Evolutionary conservation across 2,888 invertebrate species (phyloP).

Genomic region (Agriopis leucophaearia): DNA sequence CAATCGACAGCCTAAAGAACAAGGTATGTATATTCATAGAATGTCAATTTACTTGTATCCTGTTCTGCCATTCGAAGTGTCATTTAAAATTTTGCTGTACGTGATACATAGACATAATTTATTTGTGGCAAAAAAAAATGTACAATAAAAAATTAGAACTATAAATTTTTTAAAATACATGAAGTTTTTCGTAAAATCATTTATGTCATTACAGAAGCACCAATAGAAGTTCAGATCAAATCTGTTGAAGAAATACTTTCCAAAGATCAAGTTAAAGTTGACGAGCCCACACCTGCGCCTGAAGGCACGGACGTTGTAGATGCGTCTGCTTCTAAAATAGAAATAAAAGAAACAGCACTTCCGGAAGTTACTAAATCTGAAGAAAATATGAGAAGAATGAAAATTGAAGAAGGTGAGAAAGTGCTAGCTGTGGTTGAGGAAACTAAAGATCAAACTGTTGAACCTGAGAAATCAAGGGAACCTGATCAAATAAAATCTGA

Average conservation of each 20-base stretch:
- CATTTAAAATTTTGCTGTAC: too few species aligned
- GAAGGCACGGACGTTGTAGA: slow-evolving; percentile 36
- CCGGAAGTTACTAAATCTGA: background rate
- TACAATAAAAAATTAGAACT: too few species aligned
- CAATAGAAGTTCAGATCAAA: slow-evolving; percentile 19
- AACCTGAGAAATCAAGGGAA: background rate
- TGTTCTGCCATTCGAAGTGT: too few species aligned
- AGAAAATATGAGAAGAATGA: background rate
- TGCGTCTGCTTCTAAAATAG: slow-evolving; percentile 23
- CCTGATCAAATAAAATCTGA: background rate
- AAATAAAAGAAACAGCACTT: slow-evolving; percentile 30
- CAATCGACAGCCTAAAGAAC: slow-evolving; percentile 43
- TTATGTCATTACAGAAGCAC: slow-evolving; percentile 30
- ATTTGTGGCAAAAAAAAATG: too few species aligned
- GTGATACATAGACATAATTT: too few species aligned
- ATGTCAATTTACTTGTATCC: background rate
- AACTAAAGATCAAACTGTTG: background rate
- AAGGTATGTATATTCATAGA: slow-evolving; percentile 23
- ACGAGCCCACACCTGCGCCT: background rate
- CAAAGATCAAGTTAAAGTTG: slow-evolving; percentile 14
- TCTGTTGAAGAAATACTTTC: slow-evolving; percentile 20
- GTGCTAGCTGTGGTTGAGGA: background rate
- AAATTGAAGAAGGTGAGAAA: slow-evolving; percentile 1
- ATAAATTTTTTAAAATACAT: too few species aligned
- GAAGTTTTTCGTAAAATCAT: background rate